Base-by-base conservation (phyloP, 2,888 invertebrate species). In the Lottia gigantea region DNA sequence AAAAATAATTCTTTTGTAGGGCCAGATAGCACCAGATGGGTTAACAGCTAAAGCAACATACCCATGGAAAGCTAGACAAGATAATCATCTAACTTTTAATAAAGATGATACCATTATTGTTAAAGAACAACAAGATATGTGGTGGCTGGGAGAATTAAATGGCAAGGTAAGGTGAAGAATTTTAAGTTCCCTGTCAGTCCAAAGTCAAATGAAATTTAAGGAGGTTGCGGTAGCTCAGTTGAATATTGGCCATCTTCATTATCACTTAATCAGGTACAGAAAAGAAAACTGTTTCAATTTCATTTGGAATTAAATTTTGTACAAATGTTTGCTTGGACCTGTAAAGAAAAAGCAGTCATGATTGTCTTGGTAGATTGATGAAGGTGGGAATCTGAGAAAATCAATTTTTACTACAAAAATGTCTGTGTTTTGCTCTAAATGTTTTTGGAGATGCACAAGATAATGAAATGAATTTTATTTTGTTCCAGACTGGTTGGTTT, bases 91-190 rank as follows among this genome's bases (percentile, higher is more conserved):
- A 68, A 89, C 91, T 0, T 92, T 93, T 80, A 90, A 90, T 72
- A 92, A 92, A 84, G 92, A 92, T 68, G 92, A 92, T 79, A 82
- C 89, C 23, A 90, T 93, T 71, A 88, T 86, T 71, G 91, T 93
- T 26, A 89, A 90, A 70, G 92, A 92, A 81, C 91, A 92, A 82
- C 89, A 92, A 89, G 92, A 91, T 69, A 91, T 91, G 86, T 92
- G 92, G 91, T 92, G 92, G 91, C 91, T 90, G 73, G 92, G 92
- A 3, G 90, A 91, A 77, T 87, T 91, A 26, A 88, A 86, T 74
- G 91, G 89, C 61, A 84, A 88, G 86, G 87, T 90, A 68, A 62
- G 76, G 16, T 40, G 31, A 31, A 31, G 31, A 31, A 31, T 6
- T 31, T 31, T 31, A 31, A 3, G 31, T 31, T 31, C 31, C 31